phyloP scores from a whole-genome alignment of 2,888 invertebrate genomes.

The Nasonia oneida region DNA sequence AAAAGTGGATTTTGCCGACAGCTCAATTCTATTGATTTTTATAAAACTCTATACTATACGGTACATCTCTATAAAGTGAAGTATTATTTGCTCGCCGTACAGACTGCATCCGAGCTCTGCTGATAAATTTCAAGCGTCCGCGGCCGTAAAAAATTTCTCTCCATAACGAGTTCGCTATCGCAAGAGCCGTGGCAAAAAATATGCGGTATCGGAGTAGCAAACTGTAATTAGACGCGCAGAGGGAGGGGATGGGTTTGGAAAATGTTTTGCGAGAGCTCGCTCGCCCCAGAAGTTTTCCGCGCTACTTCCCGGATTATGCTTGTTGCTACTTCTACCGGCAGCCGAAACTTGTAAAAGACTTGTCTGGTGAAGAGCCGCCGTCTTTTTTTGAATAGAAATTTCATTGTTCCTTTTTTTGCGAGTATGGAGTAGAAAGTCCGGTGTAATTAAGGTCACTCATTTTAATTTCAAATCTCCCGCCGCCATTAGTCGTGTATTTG shows the following conservation, averaged over 20 bases:
- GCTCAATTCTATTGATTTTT: neutral
- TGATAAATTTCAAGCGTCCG: neutral
- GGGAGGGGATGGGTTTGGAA: constrained; percentile 11
- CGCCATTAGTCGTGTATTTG: constrained; percentile 32
- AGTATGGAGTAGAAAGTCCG: neutral
- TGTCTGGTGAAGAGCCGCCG: neutral
- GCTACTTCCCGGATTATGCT: constrained; percentile 26
- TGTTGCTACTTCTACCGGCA: constrained; percentile 14
- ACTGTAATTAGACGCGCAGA: constrained; percentile 36
- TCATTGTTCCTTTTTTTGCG: constrained; percentile 18
- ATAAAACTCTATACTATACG: neutral
- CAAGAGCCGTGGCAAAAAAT: neutral
- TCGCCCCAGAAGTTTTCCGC: neutral
- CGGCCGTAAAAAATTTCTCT: neutral
- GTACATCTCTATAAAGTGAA: no score
- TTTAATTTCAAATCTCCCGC: constrained; percentile 49
- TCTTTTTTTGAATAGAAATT: constrained; percentile 29
- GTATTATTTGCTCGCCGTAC: no score
- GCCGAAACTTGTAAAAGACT: constrained; percentile 33
- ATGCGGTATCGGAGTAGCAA: constrained; percentile 15
- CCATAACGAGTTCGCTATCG: constrained; percentile 9
- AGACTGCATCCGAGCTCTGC: neutral
- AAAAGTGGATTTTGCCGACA: neutral
- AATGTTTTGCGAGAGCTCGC: constrained; percentile 28
- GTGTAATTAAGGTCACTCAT: constrained; percentile 50